Conservation (phyloP, 2,888 invertebrate genomes). For the Corbicula japonica region DNA sequence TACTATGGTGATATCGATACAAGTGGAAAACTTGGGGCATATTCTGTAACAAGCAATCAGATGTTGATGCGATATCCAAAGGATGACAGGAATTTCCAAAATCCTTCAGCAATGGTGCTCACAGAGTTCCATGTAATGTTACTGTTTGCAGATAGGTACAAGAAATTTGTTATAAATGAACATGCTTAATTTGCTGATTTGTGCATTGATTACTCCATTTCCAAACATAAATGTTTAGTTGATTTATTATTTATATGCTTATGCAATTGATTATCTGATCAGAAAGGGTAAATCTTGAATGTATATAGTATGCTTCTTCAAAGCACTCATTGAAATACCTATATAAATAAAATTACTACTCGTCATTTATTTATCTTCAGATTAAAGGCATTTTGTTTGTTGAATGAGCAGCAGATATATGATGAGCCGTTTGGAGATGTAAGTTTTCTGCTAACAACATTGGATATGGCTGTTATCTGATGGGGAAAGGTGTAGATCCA, state of each 20-base stretch:
- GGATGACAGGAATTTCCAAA: constrained; percentile 71
- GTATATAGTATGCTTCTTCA: no score
- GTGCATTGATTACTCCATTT: no score
- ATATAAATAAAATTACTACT: no score
- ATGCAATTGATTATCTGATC: no score
- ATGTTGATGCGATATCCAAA: constrained; percentile 82
- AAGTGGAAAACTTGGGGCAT: constrained; percentile 79
- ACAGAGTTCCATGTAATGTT: constrained; percentile 96
- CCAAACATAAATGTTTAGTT: no score
- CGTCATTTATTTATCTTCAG: constrained; percentile 77
- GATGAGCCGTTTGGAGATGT: constrained; percentile 90
- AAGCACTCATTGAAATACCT: no score
- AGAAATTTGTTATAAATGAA: neutral
- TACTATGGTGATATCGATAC: constrained; percentile 91
- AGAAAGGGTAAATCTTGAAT: no score
- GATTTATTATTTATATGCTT: no score
- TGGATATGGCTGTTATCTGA: no score
- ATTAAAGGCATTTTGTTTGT: constrained; percentile 93
- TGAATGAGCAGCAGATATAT: constrained; percentile 94
- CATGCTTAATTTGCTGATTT: no score
- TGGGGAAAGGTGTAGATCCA: no score
- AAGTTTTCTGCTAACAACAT: no score
- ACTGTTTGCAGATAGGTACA: constrained; percentile 91
- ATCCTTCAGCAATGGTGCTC: constrained; percentile 91
- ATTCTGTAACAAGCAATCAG: constrained; percentile 80